Base-by-base conservation (phyloP, 2,888 invertebrate species). In the Plebejus melissa region DNA sequence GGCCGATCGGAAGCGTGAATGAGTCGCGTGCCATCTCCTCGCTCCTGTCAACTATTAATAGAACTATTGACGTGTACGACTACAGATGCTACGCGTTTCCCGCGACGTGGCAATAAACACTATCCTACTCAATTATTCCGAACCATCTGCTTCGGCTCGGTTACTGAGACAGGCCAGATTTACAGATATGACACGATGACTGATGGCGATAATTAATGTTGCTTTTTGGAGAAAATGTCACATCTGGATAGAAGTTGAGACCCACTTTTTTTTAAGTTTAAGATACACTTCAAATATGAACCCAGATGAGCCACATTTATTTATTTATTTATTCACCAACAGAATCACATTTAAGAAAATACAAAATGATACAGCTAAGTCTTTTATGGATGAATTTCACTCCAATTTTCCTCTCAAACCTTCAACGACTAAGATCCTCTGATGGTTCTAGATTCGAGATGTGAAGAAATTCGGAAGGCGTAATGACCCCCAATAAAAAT, bases 11-110 rank as follows among this genome's bases (percentile, higher is more conserved):
- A 81, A 83, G 84, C 83, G 83, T 78, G 83, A 80, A 87, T 91
- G 90, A 87, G 83, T 86, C 87, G 89, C 90, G 89, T 88, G 86
- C 83, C 83, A 82, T 83, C 77, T 77, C 76, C 76, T 83, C 83
- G 83, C 83, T 83, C 83, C 85, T 87, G 86, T 85, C 80, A 80
- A 80, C 88, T 90, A 91, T 88, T 88, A 87, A 86, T 90, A 90
- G 89, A 85, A 80, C 77, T 79, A 85, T 84, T 84, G 80, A 84
- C 84, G 84, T 85, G 82, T 81, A 74, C 77, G 32, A 36, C 60
- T 60, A 60, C 32, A 65, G 65, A 65, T 65, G 65, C 32, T 65
- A 22, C 60, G 60, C 22, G 22, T 60, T 60, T 28, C 32, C 32
- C 65, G 5, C 65, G 32, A 65, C 32, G 65, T 65, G 65, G 65